phyloP scores from a whole-genome alignment of 2,797 vertebrate genomes.

The Hafferia zeledoni region DNA sequence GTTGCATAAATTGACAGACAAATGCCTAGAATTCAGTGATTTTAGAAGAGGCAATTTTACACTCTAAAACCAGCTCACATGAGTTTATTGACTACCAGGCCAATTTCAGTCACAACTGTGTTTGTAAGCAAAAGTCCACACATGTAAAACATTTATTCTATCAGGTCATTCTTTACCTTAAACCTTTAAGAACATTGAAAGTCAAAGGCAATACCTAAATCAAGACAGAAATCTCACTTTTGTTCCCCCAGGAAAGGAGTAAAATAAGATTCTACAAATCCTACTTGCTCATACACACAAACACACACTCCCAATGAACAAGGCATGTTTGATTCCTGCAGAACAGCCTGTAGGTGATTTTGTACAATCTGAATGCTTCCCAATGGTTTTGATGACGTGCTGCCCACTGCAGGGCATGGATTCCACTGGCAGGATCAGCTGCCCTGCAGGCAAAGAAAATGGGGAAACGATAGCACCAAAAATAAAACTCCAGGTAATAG shows the following conservation, averaged over 20 bases:
- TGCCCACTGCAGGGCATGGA: background rate
- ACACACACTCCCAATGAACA: background rate
- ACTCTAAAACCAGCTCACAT: background rate
- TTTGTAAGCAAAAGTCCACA: background rate
- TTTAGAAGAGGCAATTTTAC: background rate
- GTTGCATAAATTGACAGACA: background rate
- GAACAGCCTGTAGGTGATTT: background rate
- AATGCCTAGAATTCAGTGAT: background rate
- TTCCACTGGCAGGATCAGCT: background rate
- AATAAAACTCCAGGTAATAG: background rate
- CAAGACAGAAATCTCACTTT: background rate
- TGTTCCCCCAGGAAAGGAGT: accelerated
- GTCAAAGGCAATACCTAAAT: background rate
- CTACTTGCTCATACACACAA: background rate
- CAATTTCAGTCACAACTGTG: background rate
- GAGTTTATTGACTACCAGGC: background rate
- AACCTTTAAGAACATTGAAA: background rate
- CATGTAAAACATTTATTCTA: background rate
- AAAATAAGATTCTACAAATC: background rate
- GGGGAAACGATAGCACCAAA: background rate
- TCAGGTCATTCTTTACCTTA: background rate
- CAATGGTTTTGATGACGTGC: background rate
- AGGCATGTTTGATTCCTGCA: background rate
- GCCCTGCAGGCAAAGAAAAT: background rate
- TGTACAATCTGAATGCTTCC: background rate